These are phyloP conservation scores for Hypsibius dujardini DNA, from an alignment of 1,140 invertebrate genomes.

Conservation along the genomic window DNA sequence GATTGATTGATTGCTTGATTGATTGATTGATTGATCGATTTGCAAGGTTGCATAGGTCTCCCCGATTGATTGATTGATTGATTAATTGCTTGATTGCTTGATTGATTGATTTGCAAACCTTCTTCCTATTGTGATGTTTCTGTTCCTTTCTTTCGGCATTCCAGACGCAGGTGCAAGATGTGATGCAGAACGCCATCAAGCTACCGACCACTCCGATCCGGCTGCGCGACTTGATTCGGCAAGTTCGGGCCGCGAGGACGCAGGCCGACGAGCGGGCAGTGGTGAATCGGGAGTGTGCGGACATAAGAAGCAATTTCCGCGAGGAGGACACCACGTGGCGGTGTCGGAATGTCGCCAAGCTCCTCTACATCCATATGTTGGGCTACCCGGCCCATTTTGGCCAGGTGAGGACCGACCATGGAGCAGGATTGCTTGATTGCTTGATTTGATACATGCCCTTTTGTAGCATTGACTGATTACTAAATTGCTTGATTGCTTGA, in stretches of 20 bases:
- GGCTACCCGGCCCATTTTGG: constrained; percentile 99
- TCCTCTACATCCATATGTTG: constrained; percentile 98
- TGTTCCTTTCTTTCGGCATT: no score
- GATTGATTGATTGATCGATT: no score
- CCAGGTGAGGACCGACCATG: constrained; percentile 40
- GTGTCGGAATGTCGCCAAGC: constrained; percentile 96
- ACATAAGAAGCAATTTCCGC: constrained; percentile 89
- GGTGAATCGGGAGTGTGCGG: constrained; percentile 97
- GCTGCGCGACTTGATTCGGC: constrained; percentile 81
- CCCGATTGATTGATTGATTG: no score
- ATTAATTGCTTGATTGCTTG: no score
- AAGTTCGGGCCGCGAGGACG: constrained; percentile 88
- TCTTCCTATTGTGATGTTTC: no score
- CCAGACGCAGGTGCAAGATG: constrained; percentile 12
- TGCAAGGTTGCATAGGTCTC: no score
- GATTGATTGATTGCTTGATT: no score
- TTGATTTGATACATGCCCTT: neutral
- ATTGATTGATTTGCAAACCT: no score
- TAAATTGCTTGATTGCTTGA: neutral
- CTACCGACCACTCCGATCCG: constrained; percentile 59
- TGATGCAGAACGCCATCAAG: constrained; percentile 16
- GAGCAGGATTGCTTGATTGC: neutral
- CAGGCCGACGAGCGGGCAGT: constrained; percentile 95
- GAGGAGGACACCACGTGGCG: constrained; percentile 96
- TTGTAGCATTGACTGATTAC: constrained; percentile 8